Conservation (phyloP, 1,140 invertebrate genomes). For the Neotoxoptera formosana region DNA sequence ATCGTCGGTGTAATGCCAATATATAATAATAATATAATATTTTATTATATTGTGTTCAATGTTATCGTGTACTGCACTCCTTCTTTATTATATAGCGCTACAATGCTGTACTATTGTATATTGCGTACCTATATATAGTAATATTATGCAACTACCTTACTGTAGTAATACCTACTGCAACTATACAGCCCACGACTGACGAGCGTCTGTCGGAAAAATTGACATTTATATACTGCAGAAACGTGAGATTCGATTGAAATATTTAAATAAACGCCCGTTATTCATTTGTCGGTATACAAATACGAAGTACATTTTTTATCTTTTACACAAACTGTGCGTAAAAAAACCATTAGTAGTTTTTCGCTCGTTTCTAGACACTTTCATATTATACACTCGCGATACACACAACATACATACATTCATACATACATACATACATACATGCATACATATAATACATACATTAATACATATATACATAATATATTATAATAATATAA, state of each 20-base stretch:
- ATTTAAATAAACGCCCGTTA: not conserved
- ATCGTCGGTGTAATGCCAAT: not conserved
- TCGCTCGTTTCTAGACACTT: not conserved
- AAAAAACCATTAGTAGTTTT: not conserved
- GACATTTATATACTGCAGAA: not conserved
- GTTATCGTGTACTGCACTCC: not conserved
- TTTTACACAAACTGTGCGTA: not conserved
- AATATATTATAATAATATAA: not conserved
- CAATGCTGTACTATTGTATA: not conserved
- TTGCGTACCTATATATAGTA: too few species aligned
- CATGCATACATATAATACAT: not conserved
- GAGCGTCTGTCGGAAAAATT: not conserved
- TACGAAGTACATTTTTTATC: not conserved
- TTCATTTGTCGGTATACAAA: not conserved
- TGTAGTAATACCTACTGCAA: not conserved
- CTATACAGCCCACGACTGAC: not conserved
- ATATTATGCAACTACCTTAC: too few species aligned
- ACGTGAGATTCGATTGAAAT: not conserved
- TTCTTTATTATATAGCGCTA: not conserved
- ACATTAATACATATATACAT: not conserved
- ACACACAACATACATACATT: not conserved
- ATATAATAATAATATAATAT: not conserved
- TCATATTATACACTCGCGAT: not conserved
- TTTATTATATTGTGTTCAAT: not conserved
- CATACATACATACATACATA: not conserved